Evolutionary conservation across 2,888 invertebrate genomes (phyloP), one percentile per base, ranked within the genome.

Genomic region (Ashinkailepas kermadecensis): DNA sequence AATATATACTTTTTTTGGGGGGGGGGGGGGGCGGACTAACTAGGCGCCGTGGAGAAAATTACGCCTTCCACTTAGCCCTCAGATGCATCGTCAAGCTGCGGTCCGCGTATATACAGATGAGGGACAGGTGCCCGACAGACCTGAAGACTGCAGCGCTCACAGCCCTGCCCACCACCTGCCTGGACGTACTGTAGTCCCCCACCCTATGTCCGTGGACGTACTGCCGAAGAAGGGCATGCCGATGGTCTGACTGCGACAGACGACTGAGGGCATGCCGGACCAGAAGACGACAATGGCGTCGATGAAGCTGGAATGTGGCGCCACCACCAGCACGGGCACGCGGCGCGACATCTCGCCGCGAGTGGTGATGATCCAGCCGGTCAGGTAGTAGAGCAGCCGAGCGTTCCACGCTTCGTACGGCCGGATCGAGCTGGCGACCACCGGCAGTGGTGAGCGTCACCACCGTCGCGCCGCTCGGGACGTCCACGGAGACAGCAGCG

Each of bases 261-360:
- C 96, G 87, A 96, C 93, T 86, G 94, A 93, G 57, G 95, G 94
- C 81, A 94, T 94, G 21, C 93, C 93, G 84, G 94, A 91, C 86
- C 91, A 91, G 83, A 95, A 92, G 86, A 95, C 93, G 85, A 94
- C 91, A 84, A 96, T 90, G 83, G 94, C 93, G 88, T 97, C 97
- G 89, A 94, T 93, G 91, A 94, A 96, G 82, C 94, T 92, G 70
- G 96, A 96, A 88, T 97, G 97, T 6, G 97, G 97, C 9, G 95
- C 96, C 83, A 95, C 91, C 82, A 93, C 93, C 84, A 96, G 89
- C 88, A 97, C 92, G 2, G 96, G 95, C 10, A 96, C 96, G 84
- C 94, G 93, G 82, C 89, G 88, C 80, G 93, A 89, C 83, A 91
- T 89, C 83, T n/a, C n/a, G 79, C 79, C 79, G 13, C 23, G 57